These are phyloP conservation scores for Melipona beecheii DNA, from an alignment of 2,888 invertebrate species.

Conservation along the genomic window DNA sequence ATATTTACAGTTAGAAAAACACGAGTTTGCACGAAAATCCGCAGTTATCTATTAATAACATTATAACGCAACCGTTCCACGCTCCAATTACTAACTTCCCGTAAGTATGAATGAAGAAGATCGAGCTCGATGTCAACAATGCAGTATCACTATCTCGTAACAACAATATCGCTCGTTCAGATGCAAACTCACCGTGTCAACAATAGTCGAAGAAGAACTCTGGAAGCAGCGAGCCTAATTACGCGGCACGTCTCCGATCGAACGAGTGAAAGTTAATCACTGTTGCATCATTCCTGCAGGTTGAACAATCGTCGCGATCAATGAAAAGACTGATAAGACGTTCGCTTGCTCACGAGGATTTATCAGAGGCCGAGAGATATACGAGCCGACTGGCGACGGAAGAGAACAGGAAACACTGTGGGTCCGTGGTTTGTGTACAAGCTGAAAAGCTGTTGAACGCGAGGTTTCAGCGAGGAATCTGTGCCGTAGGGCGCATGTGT, in stretches of 20 bases:
- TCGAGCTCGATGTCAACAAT: no score
- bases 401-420: slow-evolving; percentile 27
- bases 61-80: not conserved
- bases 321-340: not conserved
- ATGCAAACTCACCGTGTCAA: slow-evolving; percentile 6
- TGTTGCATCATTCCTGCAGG: not conserved
- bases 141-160: no score
- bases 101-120: no score
- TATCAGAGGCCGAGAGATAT: slow-evolving; percentile 1
- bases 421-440: slow-evolving; percentile 45
- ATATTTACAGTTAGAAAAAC: not conserved
- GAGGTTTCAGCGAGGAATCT: slow-evolving; percentile 58
- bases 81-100: no score
- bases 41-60: not conserved
- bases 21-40: not conserved
- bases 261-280: slow-evolving; percentile 2
- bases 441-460: slow-evolving; percentile 61
- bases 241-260: not conserved
- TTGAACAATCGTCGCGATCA: not conserved
- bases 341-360: not conserved
- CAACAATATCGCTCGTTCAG: no score
- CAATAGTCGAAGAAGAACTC: not conserved
- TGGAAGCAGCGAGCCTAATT: not conserved
- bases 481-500: slow-evolving; percentile 78
- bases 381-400: slow-evolving; percentile 24